Percentiles rank a stretch among this genome's conserved stretches.
These are phyloP conservation scores for Siderastrea radians DNA, from an alignment of 92 coral and sea anemone species.

Conservation along the genomic window DNA sequence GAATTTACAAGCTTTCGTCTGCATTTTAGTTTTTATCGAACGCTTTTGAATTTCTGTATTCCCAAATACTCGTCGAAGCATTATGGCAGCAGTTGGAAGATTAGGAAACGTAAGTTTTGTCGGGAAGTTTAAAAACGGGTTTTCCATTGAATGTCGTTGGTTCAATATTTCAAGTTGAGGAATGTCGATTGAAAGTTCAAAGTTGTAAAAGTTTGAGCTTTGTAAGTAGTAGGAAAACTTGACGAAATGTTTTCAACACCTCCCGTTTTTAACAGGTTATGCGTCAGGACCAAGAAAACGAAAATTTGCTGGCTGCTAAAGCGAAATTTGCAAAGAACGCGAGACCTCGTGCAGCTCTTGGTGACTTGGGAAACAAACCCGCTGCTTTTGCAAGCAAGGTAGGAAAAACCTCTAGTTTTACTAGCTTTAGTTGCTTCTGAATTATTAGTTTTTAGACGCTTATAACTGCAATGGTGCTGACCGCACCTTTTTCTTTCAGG, in stretches of 20 bases:
- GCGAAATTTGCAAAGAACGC: conserved; percentile 51
- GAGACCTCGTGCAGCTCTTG: conserved; percentile 91
- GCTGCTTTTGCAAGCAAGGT: conserved; percentile 46
- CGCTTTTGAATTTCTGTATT: neutral
- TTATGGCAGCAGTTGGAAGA: conserved; percentile 95
- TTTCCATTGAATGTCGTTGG: conserved; percentile 9
- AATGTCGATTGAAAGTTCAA: neutral
- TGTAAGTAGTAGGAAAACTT: neutral
- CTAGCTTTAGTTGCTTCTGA: neutral
- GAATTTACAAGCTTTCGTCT: neutral
- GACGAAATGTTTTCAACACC: neutral
- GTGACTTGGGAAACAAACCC: conserved; percentile 92
- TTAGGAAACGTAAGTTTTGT: conserved; percentile 84
- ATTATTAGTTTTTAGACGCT: neutral
- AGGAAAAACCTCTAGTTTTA: neutral
- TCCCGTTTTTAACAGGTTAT: conserved; percentile 53
- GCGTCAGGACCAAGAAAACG: conserved; percentile 77
- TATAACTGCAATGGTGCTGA: neutral
- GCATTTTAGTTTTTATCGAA: neutral
- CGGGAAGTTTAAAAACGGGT: neutral
- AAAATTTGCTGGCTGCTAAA: conserved; percentile 55
- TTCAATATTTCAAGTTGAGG: neutral
- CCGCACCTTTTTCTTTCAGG: neutral
- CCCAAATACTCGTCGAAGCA: neutral
- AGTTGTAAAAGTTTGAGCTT: neutral